Conservation (phyloP, 2,888 invertebrate genomes). For the Choreutis nemorana region DNA sequence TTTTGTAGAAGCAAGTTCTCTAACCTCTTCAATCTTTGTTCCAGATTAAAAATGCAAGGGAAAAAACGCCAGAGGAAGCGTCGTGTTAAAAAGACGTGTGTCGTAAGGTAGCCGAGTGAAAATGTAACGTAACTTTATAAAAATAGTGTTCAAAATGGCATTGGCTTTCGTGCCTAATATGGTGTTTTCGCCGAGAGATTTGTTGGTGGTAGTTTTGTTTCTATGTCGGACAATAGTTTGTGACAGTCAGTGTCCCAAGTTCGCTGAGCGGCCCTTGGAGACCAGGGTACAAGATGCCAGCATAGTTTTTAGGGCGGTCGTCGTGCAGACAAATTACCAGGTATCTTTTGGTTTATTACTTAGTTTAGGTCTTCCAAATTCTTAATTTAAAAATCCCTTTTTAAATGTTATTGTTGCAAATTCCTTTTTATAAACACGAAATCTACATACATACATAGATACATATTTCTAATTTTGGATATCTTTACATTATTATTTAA, state of each 20-base stretch:
- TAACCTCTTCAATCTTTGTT: too few relatives aligned
- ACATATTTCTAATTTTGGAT: too few relatives aligned
- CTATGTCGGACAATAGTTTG: conserved; percentile 56
- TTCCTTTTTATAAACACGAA: too few relatives aligned
- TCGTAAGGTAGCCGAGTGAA: conserved; percentile 37
- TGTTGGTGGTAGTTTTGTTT: conserved; percentile 42
- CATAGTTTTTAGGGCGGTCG: conserved; percentile 62
- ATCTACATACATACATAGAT: too few relatives aligned
- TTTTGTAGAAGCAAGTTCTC: too few relatives aligned
- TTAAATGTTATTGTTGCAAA: too few relatives aligned
- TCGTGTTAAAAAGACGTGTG: conserved; percentile 32
- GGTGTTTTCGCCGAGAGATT: conserved; percentile 27
- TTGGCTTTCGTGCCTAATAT: conserved; percentile 5
- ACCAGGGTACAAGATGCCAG: conserved; percentile 60
- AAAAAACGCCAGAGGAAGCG: conserved; percentile 48
- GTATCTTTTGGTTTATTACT: too few relatives aligned
- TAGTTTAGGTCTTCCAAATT: too few relatives aligned
- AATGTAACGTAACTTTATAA: conserved; percentile 28
- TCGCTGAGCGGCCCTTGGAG: conserved; percentile 58
- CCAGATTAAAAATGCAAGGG: conserved; percentile 51
- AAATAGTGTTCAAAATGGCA: conserved; percentile 34
- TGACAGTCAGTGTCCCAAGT: conserved; percentile 60
- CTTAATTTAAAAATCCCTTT: too few relatives aligned
- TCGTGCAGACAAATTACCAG: conserved; percentile 50
- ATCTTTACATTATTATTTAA: too few relatives aligned